A percentile compares a stretch with the other conserved stretches of the same genome.
phyloP scores from a whole-genome alignment of 2,888 invertebrate genomes.

The Flexamia atlantica region DNA sequence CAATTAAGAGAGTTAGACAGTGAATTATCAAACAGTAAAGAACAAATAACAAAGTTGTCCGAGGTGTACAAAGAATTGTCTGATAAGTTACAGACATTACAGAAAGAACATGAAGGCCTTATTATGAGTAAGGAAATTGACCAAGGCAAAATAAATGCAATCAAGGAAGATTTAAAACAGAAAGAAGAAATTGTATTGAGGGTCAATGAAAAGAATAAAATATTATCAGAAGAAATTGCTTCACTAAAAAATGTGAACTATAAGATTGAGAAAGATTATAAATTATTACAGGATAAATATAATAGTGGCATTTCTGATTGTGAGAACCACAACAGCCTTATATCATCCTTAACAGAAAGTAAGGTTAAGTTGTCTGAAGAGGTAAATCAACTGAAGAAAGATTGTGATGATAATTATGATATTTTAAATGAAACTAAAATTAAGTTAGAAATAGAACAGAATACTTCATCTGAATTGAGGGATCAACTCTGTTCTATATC shows the following conservation, averaged over 20 bases:
- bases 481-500: not conserved
- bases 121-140: not conserved
- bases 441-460: not conserved
- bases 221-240: constrained; percentile 4
- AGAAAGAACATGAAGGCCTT: not conserved
- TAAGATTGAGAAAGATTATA: not conserved
- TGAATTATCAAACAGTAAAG: not conserved
- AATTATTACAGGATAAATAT: not conserved
- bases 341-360: not conserved
- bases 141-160: constrained; percentile 39
- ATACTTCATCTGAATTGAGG: not conserved
- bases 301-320: constrained; percentile 5
- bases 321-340: not conserved
- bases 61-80: not conserved
- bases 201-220: constrained; percentile 25
- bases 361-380: constrained; percentile 38
- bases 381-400: constrained; percentile 18
- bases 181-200: constrained; percentile 58
- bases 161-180: constrained; percentile 62
- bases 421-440: constrained; percentile 13
- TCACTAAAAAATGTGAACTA: not conserved
- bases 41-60: not conserved
- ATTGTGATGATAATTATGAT: not conserved
- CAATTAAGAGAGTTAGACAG: not conserved
- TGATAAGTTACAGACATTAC: not conserved